A percentile compares a stretch with the other conserved stretches of the same genome.
phyloP scores from a whole-genome alignment of 92 coral and sea anemone genomes.

The Ricordea florida region DNA sequence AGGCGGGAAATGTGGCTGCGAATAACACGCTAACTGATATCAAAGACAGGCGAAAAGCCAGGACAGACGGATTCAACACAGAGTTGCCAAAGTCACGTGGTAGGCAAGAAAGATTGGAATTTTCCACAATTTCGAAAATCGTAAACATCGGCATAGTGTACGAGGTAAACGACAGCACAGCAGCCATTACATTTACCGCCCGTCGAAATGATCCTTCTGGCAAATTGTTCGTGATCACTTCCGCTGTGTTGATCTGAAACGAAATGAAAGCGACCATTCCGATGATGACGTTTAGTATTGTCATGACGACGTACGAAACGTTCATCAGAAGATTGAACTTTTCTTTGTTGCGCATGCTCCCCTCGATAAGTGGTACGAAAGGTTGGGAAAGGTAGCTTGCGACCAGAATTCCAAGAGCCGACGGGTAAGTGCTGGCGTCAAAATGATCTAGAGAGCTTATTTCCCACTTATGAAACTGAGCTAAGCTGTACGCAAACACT shows the following conservation, averaged over 20 bases:
- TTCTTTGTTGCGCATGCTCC: conserved; percentile 83
- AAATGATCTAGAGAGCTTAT: conserved; percentile 73
- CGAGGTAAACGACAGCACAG: conserved; percentile 85
- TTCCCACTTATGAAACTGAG: conserved; percentile 75
- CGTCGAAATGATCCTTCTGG: conserved; percentile 89
- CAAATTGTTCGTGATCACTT: conserved; percentile 89
- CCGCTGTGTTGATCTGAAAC: conserved; percentile 85
- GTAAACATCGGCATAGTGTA: conserved; percentile 97
- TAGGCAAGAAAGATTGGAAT: conserved; percentile 52
- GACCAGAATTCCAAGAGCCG: conserved; percentile 90
- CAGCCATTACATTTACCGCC: conserved; percentile 85
- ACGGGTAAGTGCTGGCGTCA: conserved; percentile 79
- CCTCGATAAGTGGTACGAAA: conserved; percentile 95
- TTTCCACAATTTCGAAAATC: conserved; percentile 82
- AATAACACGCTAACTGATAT: conserved; percentile 62
- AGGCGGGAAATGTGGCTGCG: conserved; percentile 75
- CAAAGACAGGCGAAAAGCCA: conserved; percentile 62
- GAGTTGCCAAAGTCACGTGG: conserved; percentile 51
- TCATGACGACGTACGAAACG: conserved; percentile 79
- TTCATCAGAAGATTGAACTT: conserved; percentile 73
- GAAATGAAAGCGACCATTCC: conserved; percentile 88
- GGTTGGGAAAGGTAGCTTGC: conserved; percentile 98
- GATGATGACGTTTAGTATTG: conserved; percentile 79
- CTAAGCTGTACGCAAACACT: conserved; percentile 79
- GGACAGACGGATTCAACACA: conserved; percentile 36